Evolutionary conservation across 2,113 vertebrate species (phyloP).

Genomic region (Petromus typicus): DNA sequence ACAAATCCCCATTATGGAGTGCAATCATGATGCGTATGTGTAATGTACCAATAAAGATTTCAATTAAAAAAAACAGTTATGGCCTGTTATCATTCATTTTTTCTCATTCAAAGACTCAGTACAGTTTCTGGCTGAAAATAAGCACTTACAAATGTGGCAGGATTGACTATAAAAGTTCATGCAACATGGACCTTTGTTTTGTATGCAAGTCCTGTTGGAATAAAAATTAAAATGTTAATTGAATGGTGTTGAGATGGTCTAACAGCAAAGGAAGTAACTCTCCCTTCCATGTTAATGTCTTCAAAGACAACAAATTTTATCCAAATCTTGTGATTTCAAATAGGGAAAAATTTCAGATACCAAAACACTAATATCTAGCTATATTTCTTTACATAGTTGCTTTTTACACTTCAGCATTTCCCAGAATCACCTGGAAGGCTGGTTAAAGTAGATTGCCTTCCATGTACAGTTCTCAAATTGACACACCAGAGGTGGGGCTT

Average conservation of each 20-base stretch:
- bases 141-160: background rate
- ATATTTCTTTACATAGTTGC: background rate
- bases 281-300: background rate
- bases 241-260: background rate
- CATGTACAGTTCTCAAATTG: background rate
- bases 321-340: background rate
- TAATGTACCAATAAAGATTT: no score
- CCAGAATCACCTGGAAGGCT: background rate
- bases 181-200: background rate
- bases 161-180: background rate
- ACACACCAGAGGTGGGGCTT: background rate
- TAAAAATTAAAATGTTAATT: background rate
- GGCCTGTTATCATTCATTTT: background rate
- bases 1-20: no score
- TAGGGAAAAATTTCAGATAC: background rate
- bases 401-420: background rate
- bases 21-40: no score
- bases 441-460: background rate
- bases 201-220: background rate
- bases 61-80: no score
- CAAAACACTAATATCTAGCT: background rate
- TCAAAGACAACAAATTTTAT: background rate
- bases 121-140: background rate
- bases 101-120: background rate
- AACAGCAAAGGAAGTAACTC: background rate